Percentiles rank a stretch among this genome's conserved stretches.
These are phyloP conservation scores for Carabus problematicus DNA, from an alignment of 2,888 invertebrate species.

Conservation along the genomic window DNA sequence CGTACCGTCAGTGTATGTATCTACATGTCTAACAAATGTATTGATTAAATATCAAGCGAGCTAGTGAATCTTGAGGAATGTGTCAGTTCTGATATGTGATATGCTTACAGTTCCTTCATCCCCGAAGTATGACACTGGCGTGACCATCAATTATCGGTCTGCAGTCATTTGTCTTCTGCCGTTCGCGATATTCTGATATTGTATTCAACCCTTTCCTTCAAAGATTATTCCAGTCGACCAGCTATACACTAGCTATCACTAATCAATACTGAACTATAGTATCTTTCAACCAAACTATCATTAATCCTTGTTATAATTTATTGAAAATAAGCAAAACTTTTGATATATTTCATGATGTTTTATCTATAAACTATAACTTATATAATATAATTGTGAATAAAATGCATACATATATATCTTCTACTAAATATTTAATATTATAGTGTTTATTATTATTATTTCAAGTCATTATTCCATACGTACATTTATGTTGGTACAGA, in stretches of 20 bases:
- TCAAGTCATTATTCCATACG: background rate
- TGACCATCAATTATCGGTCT: slow-evolving; percentile 40
- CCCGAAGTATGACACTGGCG: slow-evolving; percentile 13
- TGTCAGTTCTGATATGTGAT: too few relatives aligned
- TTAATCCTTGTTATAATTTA: background rate
- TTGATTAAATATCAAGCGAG: too few relatives aligned
- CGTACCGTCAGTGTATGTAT: too few relatives aligned
- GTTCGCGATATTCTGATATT: slow-evolving; percentile 25
- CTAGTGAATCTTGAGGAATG: too few relatives aligned
- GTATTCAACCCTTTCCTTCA: slow-evolving; percentile 27
- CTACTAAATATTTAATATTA: background rate
- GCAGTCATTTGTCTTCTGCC: slow-evolving; percentile 37
- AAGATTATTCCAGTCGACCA: slow-evolving; percentile 35
- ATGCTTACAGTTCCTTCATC: too few relatives aligned
- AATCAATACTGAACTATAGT: too few relatives aligned
- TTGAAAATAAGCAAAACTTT: background rate
- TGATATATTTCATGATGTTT: background rate
- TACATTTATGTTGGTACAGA: background rate
- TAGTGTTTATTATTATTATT: background rate
- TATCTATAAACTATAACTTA: background rate
- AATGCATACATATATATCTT: background rate
- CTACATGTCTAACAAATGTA: too few relatives aligned
- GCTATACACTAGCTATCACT: too few relatives aligned
- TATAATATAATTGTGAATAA: background rate
- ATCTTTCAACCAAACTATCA: too few relatives aligned